A percentile compares a stretch with the other conserved stretches of the same genome.
phyloP scores from a whole-genome alignment of 2,888 invertebrate genomes.

The Drosophila prostipennis region DNA sequence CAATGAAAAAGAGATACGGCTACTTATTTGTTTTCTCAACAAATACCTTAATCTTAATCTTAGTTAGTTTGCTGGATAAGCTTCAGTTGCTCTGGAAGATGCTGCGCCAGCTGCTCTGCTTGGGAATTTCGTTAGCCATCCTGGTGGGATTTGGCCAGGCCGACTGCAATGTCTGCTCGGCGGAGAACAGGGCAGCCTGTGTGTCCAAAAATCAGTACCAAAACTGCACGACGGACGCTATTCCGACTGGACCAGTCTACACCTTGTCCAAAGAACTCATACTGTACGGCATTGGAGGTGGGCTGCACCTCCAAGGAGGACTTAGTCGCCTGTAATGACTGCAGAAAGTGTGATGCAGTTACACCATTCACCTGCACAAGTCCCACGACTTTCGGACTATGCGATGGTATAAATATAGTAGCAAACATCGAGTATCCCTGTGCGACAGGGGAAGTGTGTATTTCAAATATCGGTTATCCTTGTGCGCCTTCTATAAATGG shows the following conservation, averaged over 20 bases:
- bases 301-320: conserved; percentile 1
- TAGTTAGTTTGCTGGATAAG: conserved; percentile 7
- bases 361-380: conserved; percentile 10
- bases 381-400: conserved; percentile 7
- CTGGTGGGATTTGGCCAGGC: conserved; percentile 14
- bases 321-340: conserved; percentile 6
- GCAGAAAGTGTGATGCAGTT: conserved; percentile 13
- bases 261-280: conserved; percentile 50
- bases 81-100: conserved; percentile 47
- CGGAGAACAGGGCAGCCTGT: conserved; percentile 52
- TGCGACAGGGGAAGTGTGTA: conserved; percentile 19
- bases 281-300: conserved; percentile 41
- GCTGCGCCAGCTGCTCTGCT: conserved; percentile 23
- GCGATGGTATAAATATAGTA: not conserved
- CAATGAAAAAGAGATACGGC: not conserved
- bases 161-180: conserved; percentile 59
- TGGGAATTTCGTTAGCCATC: conserved; percentile 4
- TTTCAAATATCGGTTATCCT: not conserved
- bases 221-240: conserved; percentile 14
- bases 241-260: conserved; percentile 36
- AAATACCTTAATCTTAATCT: conserved; percentile 10
- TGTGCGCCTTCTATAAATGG: conserved; percentile 7
- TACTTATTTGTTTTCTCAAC: not conserved
- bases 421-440: not conserved
- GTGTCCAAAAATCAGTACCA: conserved; percentile 55